Evolutionary conservation across 2,888 invertebrate genomes (phyloP).

Genomic region (Patella depressa): DNA sequence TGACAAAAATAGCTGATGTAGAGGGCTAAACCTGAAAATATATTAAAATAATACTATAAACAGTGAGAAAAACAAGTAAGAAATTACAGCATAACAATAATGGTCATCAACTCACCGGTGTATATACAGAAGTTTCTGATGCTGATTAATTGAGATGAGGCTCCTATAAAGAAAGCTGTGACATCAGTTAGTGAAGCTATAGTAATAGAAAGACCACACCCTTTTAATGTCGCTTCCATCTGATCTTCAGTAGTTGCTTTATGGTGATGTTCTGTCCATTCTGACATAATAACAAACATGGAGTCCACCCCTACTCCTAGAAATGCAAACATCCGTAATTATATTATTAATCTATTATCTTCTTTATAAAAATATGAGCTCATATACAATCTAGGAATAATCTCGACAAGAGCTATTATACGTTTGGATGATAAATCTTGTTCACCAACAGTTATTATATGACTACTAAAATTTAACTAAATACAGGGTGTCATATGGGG

Average conservation of each 20-base stretch:
- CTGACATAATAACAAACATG: conserved; percentile 49
- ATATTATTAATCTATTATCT: too few species aligned
- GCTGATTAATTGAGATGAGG: conserved; percentile 42
- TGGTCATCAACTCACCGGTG: conserved; percentile 35
- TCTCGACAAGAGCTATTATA: too few species aligned
- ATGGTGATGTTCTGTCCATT: conserved; percentile 35
- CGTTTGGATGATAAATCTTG: too few species aligned
- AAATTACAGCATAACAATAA: background rate
- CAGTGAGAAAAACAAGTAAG: background rate
- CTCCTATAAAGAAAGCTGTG: conserved; percentile 45
- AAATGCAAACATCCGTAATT: background rate
- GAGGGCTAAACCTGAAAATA: conserved; percentile 51
- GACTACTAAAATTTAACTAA: too few species aligned
- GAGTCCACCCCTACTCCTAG: conserved; percentile 49
- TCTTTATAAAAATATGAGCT: background rate
- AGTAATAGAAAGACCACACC: conserved; percentile 44
- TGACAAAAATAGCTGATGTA: conserved; percentile 58
- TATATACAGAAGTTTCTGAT: conserved; percentile 49
- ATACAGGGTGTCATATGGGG: too few species aligned
- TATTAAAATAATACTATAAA: background rate
- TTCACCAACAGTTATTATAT: too few species aligned
- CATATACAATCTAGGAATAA: too few species aligned
- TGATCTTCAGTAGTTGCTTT: conserved; percentile 29
- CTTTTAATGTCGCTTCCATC: conserved; percentile 40
- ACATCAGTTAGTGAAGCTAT: conserved; percentile 48